Base-by-base conservation (phyloP, 2,113 vertebrate genomes). In the Psettodes erumei region DNA sequence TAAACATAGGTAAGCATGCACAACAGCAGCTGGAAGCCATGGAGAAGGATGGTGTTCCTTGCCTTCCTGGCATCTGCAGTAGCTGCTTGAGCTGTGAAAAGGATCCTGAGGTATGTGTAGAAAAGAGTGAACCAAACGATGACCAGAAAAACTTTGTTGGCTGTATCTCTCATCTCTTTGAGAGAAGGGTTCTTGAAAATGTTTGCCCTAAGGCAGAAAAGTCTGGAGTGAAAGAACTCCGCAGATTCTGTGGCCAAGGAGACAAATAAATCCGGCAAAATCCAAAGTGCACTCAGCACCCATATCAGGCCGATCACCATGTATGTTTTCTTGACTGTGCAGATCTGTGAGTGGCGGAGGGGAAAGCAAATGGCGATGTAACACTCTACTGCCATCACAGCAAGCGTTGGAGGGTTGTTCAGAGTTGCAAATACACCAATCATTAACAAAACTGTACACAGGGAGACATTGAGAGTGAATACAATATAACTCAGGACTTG, bases 1-100 rank as follows among this genome's bases (percentile, higher is more conserved):
- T 47, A n/a, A 19, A 27, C 56, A 6, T 92, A 94, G 0, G 79
- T 77, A 2, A 85, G 12, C 88, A 93, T 91, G 37, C 90, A 92
- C n/a, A 94, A 63, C 42, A 93, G 19, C 54, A 93, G 62, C 82
- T 94, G 93, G 6, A 89, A 79, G 0, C 84, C 89, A 0, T 94
- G 92, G 0, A 93, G 87, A 18, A 93, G 13, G 30, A 94, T 84
- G 8, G 93, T 94, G 48, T 87, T 91, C 45, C 78, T 78, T 16
- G 93, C 93, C 19, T 93, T 94, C 6, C 28, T 88, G 4, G 83
- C 81, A 2, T 93, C 79, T 7, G 50, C 71, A 58, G 38, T 84
- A 0, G 86, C 81, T 1, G 75, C 28, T 27, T 81, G 76, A 8
- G 81, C 91, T 1, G 90, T 77, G n/a, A 86, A 87, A 16, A 92